These are phyloP conservation scores for Borostomias antarcticus DNA, from an alignment of 2,797 vertebrate species.

Conservation along the genomic window DNA sequence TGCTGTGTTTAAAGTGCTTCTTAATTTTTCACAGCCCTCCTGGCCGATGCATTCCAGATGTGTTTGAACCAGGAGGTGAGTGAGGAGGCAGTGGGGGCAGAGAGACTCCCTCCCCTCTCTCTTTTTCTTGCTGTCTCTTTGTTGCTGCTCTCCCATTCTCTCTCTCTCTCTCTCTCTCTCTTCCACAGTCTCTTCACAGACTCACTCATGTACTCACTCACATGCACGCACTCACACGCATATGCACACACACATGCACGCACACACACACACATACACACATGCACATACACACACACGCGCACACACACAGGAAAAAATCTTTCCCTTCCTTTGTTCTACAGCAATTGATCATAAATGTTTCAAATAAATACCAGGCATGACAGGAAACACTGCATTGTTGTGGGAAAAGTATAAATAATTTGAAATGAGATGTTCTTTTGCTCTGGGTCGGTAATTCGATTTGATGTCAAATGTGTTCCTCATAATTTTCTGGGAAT, in stretches of 20 bases:
- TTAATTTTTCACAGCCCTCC: slow-evolving; percentile 66
- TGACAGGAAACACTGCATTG: background rate
- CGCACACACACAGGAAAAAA: background rate
- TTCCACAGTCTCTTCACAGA: background rate
- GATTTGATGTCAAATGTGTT: slow-evolving; percentile 37
- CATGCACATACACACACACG: background rate
- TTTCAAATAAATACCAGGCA: slow-evolving; percentile 8
- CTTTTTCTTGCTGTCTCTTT: background rate
- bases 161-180: background rate
- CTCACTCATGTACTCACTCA: background rate
- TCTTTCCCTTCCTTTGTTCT: no score
- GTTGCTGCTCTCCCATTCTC: background rate
- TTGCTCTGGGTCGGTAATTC: slow-evolving; percentile 22
- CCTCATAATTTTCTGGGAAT: slow-evolving; percentile 39
- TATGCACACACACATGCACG: slow-evolving; percentile 7
- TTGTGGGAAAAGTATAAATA: slow-evolving; percentile 7
- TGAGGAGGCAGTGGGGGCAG: slow-evolving; percentile 44
- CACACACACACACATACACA: background rate
- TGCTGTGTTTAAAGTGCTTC: slow-evolving; percentile 67
- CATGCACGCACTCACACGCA: background rate
- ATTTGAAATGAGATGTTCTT: slow-evolving; percentile 31
- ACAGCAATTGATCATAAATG: background rate
- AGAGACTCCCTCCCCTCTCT: slow-evolving; percentile 9
- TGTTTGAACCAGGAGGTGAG: slow-evolving; percentile 49
- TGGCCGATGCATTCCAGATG: slow-evolving; percentile 73